Conservation (phyloP, 92 coral and sea anemone species). For the Muricea muricata region DNA sequence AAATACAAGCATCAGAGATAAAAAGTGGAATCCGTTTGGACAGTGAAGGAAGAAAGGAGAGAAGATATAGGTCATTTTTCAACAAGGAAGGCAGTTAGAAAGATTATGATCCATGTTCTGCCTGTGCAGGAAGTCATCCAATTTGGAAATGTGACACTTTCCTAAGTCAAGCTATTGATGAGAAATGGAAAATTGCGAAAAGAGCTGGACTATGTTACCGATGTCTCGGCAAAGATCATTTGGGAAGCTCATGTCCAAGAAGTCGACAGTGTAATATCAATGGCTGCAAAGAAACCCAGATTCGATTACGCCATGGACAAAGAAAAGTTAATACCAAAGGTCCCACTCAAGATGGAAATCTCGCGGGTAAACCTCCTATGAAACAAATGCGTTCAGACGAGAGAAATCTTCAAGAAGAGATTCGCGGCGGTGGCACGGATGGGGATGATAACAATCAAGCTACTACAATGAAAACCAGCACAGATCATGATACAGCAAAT, state of each 20-base stretch:
- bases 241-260: conserved; percentile 53
- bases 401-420: not conserved
- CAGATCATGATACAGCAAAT: too few relatives aligned
- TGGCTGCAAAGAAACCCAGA: too few relatives aligned
- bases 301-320: conserved; percentile 22
- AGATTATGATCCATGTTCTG: conserved; percentile 34
- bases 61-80: conserved; percentile 22
- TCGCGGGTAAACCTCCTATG: not conserved
- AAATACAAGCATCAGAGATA: too few relatives aligned
- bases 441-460: not conserved
- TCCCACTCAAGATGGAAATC: not conserved
- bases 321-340: not conserved
- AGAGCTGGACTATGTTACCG: too few relatives aligned
- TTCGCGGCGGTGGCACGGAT: not conserved
- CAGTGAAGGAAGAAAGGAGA: not conserved
- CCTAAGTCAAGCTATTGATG: conserved; percentile 34
- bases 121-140: conserved; percentile 54
- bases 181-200: conserved; percentile 64
- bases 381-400: not conserved
- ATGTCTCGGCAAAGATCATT: conserved; percentile 66
- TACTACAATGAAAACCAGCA: too few relatives aligned
- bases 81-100: not conserved
- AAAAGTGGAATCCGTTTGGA: conserved; percentile 29
- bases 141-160: conserved; percentile 66
- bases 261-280: conserved; percentile 28